These are phyloP conservation scores for Umimayanthus kanabou DNA, from an alignment of 92 coral and sea anemone genomes.

Conservation along the genomic window DNA sequence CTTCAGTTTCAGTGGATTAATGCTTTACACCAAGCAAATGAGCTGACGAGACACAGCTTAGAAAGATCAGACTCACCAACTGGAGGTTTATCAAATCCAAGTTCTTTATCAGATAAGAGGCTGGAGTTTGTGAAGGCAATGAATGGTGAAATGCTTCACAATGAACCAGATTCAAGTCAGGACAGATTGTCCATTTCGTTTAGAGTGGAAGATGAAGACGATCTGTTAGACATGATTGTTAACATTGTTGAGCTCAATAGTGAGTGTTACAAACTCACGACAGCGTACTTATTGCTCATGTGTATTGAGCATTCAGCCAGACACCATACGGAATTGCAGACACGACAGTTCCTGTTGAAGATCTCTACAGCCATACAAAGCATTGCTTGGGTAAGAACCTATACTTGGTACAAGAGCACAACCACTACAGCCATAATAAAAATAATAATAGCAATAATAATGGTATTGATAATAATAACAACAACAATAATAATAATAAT, in stretches of 20 bases:
- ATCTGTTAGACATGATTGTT: slow-evolving; percentile 74
- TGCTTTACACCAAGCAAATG: slow-evolving; percentile 61
- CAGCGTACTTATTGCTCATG: slow-evolving; percentile 83
- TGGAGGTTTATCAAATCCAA: slow-evolving; percentile 4
- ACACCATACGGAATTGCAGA: slow-evolving; percentile 77
- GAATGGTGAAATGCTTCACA: slow-evolving; percentile 11
- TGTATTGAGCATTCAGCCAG: slow-evolving; percentile 88
- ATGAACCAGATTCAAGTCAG: slow-evolving; percentile 16
- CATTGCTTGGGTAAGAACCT: slow-evolving; percentile 84
- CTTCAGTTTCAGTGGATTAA: slow-evolving; percentile 80
- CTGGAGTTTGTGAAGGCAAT: slow-evolving; percentile 43
- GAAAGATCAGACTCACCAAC: neutral
- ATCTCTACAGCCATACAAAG: slow-evolving; percentile 87
- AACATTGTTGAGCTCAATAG: slow-evolving; percentile 62
- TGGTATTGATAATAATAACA: neutral
- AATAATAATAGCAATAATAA: neutral
- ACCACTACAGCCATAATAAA: no score
- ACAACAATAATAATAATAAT: neutral
- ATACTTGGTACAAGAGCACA: neutral
- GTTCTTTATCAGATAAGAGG: slow-evolving; percentile 25
- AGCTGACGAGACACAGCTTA: slow-evolving; percentile 26
- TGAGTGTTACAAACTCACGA: slow-evolving; percentile 80
- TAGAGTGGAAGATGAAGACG: slow-evolving; percentile 78
- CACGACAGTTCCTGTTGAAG: slow-evolving; percentile 85
- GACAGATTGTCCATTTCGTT: slow-evolving; percentile 67